A percentile compares a stretch with the other conserved stretches of the same genome.
phyloP scores from a whole-genome alignment of 2,797 vertebrate genomes.

The Benthosema pterotum region DNA sequence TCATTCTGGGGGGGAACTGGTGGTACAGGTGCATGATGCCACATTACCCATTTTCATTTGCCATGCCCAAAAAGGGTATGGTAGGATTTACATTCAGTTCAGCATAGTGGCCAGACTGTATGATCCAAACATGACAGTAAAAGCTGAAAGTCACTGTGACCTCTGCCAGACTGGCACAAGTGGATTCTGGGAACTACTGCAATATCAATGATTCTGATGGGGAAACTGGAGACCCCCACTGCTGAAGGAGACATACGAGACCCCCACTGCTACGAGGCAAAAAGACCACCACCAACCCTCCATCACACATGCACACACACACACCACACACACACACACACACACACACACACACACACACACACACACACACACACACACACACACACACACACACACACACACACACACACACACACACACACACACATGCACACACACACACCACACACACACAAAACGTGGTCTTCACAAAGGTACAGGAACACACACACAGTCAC shows the following conservation, averaged over 20 bases:
- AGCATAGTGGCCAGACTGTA: too few species aligned
- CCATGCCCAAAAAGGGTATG: too few species aligned
- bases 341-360: conserved; percentile 11
- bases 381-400: not conserved
- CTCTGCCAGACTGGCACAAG: conserved; percentile 3
- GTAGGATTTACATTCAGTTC: too few species aligned
- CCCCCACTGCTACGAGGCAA: conserved; percentile 25
- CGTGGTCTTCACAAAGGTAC: not conserved
- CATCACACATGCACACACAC: conserved; percentile 1
- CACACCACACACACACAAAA: not conserved
- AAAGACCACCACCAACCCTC: conserved; percentile 19
- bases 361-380: conserved; percentile 1
- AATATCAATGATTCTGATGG: conserved; percentile 29
- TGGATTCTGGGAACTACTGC: conserved; percentile 16
- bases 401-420: conserved; percentile 7
- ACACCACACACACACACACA: conserved; percentile 12
- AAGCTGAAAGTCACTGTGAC: not conserved
- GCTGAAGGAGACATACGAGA: conserved; percentile 44
- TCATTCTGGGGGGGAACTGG: too few species aligned
- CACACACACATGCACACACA: conserved; percentile 12
- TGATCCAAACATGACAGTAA: too few species aligned
- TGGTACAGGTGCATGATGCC: too few species aligned
- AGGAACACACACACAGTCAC: not conserved
- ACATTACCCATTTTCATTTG: too few species aligned
- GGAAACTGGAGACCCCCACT: conserved; percentile 48